Conservation (phyloP, 1,140 invertebrate species). For the Anthonomus grandis region DNA sequence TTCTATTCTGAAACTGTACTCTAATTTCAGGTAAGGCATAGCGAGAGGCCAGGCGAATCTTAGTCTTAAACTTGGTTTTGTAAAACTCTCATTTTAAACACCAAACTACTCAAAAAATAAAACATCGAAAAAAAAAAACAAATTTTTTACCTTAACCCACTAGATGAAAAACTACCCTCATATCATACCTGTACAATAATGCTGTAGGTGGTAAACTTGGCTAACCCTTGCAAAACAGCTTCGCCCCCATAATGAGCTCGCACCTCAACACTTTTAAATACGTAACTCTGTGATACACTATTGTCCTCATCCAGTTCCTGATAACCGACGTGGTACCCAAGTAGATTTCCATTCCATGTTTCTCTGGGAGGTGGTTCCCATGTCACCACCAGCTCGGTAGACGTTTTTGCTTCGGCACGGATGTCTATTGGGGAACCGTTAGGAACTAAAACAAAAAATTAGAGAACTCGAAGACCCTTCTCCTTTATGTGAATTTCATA, state of each 20-base stretch:
- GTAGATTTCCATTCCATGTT: conserved; percentile 86
- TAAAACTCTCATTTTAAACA: no score
- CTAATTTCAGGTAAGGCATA: no score
- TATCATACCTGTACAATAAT: conserved; percentile 73
- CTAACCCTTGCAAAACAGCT: conserved; percentile 62
- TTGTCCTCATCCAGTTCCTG: conserved; percentile 57
- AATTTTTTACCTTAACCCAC: no score
- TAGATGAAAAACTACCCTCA: no score
- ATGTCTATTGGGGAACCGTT: conserved; percentile 82
- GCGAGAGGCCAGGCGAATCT: no score
- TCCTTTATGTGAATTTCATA: no score
- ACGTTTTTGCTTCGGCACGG: conserved; percentile 80
- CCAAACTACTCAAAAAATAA: no score
- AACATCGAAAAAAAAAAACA: no score
- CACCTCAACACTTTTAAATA: conserved; percentile 70
- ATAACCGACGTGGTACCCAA: conserved; percentile 92
- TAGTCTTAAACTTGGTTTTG: no score
- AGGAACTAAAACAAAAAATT: no score
- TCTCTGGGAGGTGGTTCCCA: conserved; percentile 87
- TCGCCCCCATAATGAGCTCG: conserved; percentile 64
- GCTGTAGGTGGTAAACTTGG: conserved; percentile 84
- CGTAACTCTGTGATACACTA: conserved; percentile 55
- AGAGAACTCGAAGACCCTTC: no score
- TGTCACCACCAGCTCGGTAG: conserved; percentile 81
- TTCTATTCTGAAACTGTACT: no score